A percentile compares a stretch with the other conserved stretches of the same genome.
Evolutionary conservation across 2,797 vertebrate species (phyloP).

Genomic region (Brachyalestes nurse): DNA sequence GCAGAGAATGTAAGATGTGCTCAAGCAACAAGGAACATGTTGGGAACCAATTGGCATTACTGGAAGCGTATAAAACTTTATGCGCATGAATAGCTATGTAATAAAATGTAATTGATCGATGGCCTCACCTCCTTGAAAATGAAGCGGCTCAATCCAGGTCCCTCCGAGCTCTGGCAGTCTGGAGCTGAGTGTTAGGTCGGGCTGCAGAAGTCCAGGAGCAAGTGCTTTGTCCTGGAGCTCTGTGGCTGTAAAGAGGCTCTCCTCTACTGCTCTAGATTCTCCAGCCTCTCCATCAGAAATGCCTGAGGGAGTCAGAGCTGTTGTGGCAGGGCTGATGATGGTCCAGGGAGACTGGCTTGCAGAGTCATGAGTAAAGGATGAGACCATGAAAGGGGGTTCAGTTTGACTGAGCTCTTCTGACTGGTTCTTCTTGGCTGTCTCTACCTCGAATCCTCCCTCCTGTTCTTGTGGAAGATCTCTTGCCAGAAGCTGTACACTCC

Average conservation of each 20-base stretch:
- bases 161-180: slow-evolving; percentile 65
- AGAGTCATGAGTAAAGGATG: slow-evolving; percentile 18
- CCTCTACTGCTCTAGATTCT: slow-evolving; percentile 24
- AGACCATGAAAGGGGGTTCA: slow-evolving; percentile 1
- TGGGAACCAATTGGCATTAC: not conserved
- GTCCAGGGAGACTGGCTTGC: slow-evolving; percentile 25
- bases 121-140: slow-evolving; percentile 70
- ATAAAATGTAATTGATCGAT: not conserved
- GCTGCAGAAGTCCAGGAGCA: slow-evolving; percentile 60
- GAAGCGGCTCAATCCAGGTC: slow-evolving; percentile 72
- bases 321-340: slow-evolving; percentile 44
- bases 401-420: slow-evolving; percentile 22
- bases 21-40: not conserved
- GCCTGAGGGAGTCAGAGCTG: slow-evolving; percentile 40
- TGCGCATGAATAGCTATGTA: not conserved
- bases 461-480: slow-evolving; percentile 44
- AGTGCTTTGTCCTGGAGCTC: slow-evolving; percentile 58
- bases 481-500: slow-evolving; percentile 11
- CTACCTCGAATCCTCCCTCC: slow-evolving; percentile 39
- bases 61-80: not conserved
- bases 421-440: slow-evolving; percentile 47
- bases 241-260: slow-evolving; percentile 27
- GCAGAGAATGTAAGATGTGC: not conserved
- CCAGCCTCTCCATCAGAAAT: slow-evolving; percentile 18
- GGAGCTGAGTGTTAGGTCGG: slow-evolving; percentile 66